phyloP scores from a whole-genome alignment of 2,797 vertebrate species.

The Presbytis comata region DNA sequence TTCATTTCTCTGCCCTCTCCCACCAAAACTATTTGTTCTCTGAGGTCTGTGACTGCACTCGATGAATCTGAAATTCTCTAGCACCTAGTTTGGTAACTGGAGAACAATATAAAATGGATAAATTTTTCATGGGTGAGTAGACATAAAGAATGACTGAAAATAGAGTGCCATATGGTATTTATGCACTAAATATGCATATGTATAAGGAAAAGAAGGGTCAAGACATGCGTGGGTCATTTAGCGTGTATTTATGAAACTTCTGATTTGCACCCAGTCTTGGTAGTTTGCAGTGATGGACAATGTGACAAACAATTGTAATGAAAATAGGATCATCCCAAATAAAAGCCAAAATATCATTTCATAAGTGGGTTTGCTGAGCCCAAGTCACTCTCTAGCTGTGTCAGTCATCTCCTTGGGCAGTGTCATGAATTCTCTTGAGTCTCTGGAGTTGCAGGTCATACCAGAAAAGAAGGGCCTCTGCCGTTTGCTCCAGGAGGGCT shows the following conservation, averaged over 20 bases:
- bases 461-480: not conserved
- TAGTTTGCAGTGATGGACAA: not conserved
- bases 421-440: not conserved
- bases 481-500: not conserved
- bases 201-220: not conserved
- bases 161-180: not conserved
- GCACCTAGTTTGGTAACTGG: not conserved
- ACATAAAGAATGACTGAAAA: constrained; percentile 16
- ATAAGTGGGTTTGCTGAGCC: not conserved
- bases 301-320: not conserved
- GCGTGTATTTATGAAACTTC: not conserved
- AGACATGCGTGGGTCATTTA: not conserved
- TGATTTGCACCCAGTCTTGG: not conserved
- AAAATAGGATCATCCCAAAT: constrained; percentile 11
- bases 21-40: not conserved
- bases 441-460: not conserved
- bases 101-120: not conserved
- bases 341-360: not conserved
- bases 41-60: not conserved
- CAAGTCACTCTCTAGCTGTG: not conserved
- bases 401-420: not conserved
- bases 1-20: not conserved
- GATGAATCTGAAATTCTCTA: not conserved
- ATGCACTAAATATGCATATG: not conserved
- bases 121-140: not conserved